These are phyloP conservation scores for Synanthedon tipuliformis DNA, from an alignment of 2,888 invertebrate genomes.

Conservation along the genomic window DNA sequence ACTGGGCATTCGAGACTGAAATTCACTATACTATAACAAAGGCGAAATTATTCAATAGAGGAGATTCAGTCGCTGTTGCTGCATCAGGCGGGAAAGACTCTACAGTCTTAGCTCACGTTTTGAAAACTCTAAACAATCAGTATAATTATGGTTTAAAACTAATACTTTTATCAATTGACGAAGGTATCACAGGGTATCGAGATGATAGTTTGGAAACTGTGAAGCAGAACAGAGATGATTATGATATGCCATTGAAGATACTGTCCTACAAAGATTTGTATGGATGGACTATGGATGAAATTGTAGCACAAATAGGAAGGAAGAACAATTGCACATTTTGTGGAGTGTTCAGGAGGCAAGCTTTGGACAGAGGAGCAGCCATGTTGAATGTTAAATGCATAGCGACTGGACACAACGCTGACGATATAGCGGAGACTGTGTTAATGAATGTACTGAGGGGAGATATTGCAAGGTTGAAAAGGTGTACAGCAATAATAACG, in stretches of 20 bases:
- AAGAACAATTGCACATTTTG: conserved; percentile 98
- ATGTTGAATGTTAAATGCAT: conserved; percentile 90
- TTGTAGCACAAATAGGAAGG: conserved; percentile 85
- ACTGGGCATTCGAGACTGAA: conserved; percentile 92
- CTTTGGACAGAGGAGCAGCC: conserved; percentile 93
- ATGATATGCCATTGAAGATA: conserved; percentile 92
- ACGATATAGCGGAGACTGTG: conserved; percentile 98
- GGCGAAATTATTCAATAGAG: conserved; percentile 83
- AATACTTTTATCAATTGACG: conserved; percentile 94
- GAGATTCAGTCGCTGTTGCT: conserved; percentile 91
- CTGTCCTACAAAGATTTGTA: conserved; percentile 97
- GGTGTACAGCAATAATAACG: conserved; percentile 92
- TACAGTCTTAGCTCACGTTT: conserved; percentile 93
- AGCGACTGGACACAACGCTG: conserved; percentile 96
- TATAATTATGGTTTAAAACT: conserved; percentile 92
- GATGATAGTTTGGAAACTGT: conserved; percentile 98
- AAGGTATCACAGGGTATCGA: conserved; percentile 95
- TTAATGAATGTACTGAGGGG: conserved; percentile 97
- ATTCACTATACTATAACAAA: conserved; percentile 90
- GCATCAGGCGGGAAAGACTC: conserved; percentile 97
- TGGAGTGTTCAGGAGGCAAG: conserved; percentile 95
- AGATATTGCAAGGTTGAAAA: conserved; percentile 90
- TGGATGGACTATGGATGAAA: conserved; percentile 99
- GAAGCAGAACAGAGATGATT: conserved; percentile 93
- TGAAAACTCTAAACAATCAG: conserved; percentile 91